These are phyloP conservation scores for Tachina fera DNA, from an alignment of 2,888 invertebrate species.

Conservation along the genomic window DNA sequence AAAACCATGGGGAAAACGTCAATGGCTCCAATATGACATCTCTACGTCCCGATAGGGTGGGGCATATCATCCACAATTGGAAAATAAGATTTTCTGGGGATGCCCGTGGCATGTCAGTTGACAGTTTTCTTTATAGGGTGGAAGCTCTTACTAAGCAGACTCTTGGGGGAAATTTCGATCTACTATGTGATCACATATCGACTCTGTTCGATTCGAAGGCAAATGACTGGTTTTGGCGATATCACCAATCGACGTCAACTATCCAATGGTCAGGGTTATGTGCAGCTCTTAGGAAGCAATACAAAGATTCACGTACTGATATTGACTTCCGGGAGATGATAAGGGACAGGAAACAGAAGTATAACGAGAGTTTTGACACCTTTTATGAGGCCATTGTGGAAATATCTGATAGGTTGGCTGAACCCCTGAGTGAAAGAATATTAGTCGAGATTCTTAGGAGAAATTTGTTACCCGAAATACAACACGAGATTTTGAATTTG, in stretches of 20 bases:
- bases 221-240: not conserved
- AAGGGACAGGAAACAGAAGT: constrained; percentile 47
- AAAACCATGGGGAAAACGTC: too few relatives aligned
- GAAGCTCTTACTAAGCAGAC: too few relatives aligned
- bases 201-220: not conserved
- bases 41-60: too few relatives aligned
- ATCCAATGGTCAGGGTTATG: constrained; percentile 20
- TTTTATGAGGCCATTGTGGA: constrained; percentile 48
- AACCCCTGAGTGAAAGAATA: not conserved
- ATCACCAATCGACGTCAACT: too few relatives aligned
- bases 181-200: too few relatives aligned
- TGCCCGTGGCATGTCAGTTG: too few relatives aligned
- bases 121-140: too few relatives aligned
- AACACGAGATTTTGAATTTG: not conserved
- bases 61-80: too few relatives aligned
- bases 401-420: constrained; percentile 33
- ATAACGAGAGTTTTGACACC: too few relatives aligned
- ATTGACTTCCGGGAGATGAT: constrained; percentile 31
- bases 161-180: not conserved
- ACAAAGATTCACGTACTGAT: constrained; percentile 41
- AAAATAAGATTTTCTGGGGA: too few relatives aligned
- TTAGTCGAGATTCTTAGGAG: constrained; percentile 40
- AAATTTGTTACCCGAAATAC: constrained; percentile 24
- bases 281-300: constrained; percentile 34
- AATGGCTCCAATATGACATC: too few relatives aligned